Base-by-base conservation (phyloP, 2,113 vertebrate genomes). In the Leucoraja erinaceus region DNA sequence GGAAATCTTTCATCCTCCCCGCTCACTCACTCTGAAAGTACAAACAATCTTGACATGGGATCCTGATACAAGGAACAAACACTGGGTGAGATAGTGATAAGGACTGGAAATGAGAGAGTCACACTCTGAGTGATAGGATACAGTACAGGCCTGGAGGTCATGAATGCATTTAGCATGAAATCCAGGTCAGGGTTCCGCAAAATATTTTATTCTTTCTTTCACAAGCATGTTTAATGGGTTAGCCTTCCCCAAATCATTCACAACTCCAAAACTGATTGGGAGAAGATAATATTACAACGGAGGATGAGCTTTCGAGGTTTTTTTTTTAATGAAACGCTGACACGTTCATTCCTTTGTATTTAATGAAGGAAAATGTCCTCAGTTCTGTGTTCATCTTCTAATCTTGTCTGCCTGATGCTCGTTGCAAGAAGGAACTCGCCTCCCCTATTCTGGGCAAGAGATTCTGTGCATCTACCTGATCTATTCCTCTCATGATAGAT, bases 1-100 rank as follows among this genome's bases (percentile, higher is more conserved):
- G 38, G 94, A 68, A 90, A 5, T 94, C 94, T 94, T 96, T 95
- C 76, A 94, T 95, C 95, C 93, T 66, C 93, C 0, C 38, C 38
- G 38, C 76, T 96, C 90, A 7, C 47, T 93, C 92, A 47, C 18
- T 74, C 68, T 86, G 94, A 93, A 93, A 94, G 93, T 93, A 93
- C 0, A 5, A 0, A 93, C 93, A 93, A 25, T 66, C 31, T 16
- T 91, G 47, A 54, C 0, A 4, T 38, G 93, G 59, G 93, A 22
- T 93, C 78, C 47, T 86, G 90, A 91, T 0, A 0, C 22, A 56
- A 25, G 14, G 81, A 90, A 93, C 72, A 93, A 81, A 93, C 92
- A 83, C 2, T 0, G 93, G 75, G 38, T 4, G 16, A 2, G 75
- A 93, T 93, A 93, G 94, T 78, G 90, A 93, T 94, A 93, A 93